These are phyloP conservation scores for Spisula subtruncata DNA, from an alignment of 2,888 invertebrate genomes.

Conservation along the genomic window DNA sequence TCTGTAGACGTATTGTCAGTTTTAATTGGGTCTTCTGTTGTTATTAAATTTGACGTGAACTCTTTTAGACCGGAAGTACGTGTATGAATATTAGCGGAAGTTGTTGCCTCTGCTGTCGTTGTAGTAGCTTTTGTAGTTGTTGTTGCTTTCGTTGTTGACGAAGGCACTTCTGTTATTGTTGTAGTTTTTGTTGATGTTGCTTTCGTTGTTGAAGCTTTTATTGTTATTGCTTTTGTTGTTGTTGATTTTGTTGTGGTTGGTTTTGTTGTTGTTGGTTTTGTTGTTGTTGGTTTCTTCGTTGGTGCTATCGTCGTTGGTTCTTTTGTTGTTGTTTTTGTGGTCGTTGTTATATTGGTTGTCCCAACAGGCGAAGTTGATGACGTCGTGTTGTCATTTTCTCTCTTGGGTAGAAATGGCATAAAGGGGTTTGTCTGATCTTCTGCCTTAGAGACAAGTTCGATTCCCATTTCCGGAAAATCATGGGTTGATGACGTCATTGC, in stretches of 20 bases:
- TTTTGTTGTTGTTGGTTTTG: background rate
- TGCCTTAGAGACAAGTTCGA: background rate
- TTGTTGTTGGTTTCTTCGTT: background rate
- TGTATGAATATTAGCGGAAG: background rate
- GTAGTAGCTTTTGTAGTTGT: background rate
- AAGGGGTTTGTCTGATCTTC: background rate
- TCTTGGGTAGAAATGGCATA: conserved; percentile 1
- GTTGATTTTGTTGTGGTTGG: background rate
- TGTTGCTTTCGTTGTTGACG: background rate
- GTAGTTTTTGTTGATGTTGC: background rate
- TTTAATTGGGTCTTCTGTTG: background rate
- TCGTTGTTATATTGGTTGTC: background rate
- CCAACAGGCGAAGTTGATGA: background rate
- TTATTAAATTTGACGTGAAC: background rate
- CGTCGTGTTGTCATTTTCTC: background rate
- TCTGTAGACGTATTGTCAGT: background rate
- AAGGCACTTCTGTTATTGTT: background rate
- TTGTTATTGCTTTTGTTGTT: background rate
- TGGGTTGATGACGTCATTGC: background rate
- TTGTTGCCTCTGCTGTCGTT: background rate
- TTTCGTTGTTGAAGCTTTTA: background rate
- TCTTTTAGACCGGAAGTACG: background rate
- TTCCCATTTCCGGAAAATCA: background rate
- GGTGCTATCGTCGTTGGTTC: background rate
- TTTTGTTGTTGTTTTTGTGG: background rate